Evolutionary conservation across 2,113 vertebrate genomes (phyloP), one percentile per base, ranked within the genome.

Genomic region (Seriola rivoliana): DNA sequence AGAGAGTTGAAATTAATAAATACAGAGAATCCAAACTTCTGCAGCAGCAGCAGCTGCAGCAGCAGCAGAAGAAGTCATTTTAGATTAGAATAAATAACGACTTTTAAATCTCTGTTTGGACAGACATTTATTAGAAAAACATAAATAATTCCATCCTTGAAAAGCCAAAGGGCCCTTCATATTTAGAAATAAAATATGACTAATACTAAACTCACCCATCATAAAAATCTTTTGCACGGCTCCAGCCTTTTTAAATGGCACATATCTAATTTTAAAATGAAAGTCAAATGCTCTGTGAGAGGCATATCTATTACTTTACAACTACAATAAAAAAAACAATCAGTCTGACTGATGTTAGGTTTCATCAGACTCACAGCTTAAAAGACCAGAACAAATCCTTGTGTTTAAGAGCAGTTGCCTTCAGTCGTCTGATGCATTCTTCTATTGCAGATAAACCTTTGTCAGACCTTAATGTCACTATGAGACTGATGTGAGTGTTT

Each of bases 321-420:
- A 66, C 54, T 75, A 65, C 42, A 57, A 82, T 19, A 34, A 67
- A 23, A 67, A 58, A 32, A 69, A 82, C 23, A 75, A 82, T 60
- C 69, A 58, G 58, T 25, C 29, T 16, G 3, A 67, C 63, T 87
- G 82, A 38, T 25, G 2, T 70, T 34, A 36, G 54, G 69, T 91
- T 78, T 78, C 81, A 78, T 86, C 85, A 90, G 63, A 67, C 29
- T 72, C 71, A 66, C 46, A 58, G 54, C 71, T 78, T 73, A 29
- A 81, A 75, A 79, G 60, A 70, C 66, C 65, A 21, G 75, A 70
- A 48, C 46, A 62, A 59, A 81, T 54, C 55, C 34, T 70, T 25
- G 14, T 59, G 62, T 78, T 79, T 57, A 69, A 82, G 67, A 81
- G 16, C 48, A 68, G 65, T 34, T 88, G 54, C 79, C 46, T 75